phyloP scores from a whole-genome alignment of 2,888 invertebrate genomes.

The Pollenia angustigena region DNA sequence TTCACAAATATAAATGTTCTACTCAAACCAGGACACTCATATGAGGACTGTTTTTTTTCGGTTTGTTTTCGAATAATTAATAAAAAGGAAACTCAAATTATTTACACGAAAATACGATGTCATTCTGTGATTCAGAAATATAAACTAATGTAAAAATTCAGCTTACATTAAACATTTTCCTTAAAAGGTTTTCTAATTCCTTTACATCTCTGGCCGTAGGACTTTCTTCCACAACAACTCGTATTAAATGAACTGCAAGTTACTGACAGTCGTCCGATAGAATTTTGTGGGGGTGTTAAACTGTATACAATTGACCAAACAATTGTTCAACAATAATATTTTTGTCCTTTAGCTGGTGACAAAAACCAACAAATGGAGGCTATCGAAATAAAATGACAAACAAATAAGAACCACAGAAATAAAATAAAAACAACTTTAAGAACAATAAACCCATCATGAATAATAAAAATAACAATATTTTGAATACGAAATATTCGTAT shows the following conservation, averaged over 20 bases:
- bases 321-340: conserved; percentile 53
- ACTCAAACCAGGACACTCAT: conserved; percentile 25
- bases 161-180: background rate
- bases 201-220: background rate
- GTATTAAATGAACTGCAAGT: conserved; percentile 39
- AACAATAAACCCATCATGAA: conserved; percentile 62
- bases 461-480: conserved; percentile 57
- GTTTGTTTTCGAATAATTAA: conserved; percentile 31
- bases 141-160: background rate
- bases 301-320: conserved; percentile 63
- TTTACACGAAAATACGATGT: conserved; percentile 36
- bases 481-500: conserved; percentile 43
- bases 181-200: background rate
- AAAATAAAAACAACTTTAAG: conserved; percentile 35
- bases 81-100: conserved; percentile 57
- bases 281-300: conserved; percentile 54
- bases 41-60: conserved; percentile 11
- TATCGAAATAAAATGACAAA: conserved; percentile 66
- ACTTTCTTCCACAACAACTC: conserved; percentile 18
- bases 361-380: conserved; percentile 46
- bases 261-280: conserved; percentile 3
- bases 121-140: background rate
- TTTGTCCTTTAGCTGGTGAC: conserved; percentile 38
- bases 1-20: conserved; percentile 10
- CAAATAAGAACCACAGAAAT: conserved; percentile 64